Evolutionary conservation across 2,797 vertebrate species (phyloP), one percentile per base, ranked within the genome.

Genomic region (Rhinichthys osculus): DNA sequence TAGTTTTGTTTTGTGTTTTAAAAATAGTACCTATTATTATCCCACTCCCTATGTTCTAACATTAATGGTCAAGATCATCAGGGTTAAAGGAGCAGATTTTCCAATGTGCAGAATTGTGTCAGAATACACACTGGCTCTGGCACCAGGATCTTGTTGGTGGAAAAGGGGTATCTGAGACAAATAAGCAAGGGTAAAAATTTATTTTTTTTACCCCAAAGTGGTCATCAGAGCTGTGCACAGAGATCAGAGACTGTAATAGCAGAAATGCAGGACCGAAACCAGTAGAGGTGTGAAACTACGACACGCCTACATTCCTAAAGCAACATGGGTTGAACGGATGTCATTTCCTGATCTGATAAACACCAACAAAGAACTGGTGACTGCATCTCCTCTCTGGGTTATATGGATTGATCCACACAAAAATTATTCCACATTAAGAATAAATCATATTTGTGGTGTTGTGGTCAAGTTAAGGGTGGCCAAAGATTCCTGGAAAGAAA

Each of bases 231-330:
- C 5, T 80, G 57, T 76, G 38, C 38, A 62, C 52, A 82, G 17
- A 54, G 3, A 54, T 50, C 47, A 81, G 33, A 27, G 23, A 30
- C 1, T 82, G 67, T 42, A 33, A 59, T 14, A 35, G 38, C 3
- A 33, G n/a, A 50, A 62, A 73, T 73, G 40, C 38, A 72, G 19
- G 27, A 23, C 11, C 30, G 52, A 76, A 83, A 42, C 59, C 23
- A 69, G 52, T 69, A 23, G 19, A 78, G 66, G 74, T 84, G 66
- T 57, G 19, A 69, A 69, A 47, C 27, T 9, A 64, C 3, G 23
- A 33, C 47, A 84, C 27, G 1, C 76, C 83, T 47, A 59, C 50
- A 85, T 85, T 78, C 83, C 27, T 71, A 44, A 84, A 70, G 50
- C 5, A 40, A 78, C 38, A 44, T 30, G 47, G 73, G 62, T 35